phyloP scores from a whole-genome alignment of 2,113 vertebrate genomes.

The Motacilla tschutschensis region DNA sequence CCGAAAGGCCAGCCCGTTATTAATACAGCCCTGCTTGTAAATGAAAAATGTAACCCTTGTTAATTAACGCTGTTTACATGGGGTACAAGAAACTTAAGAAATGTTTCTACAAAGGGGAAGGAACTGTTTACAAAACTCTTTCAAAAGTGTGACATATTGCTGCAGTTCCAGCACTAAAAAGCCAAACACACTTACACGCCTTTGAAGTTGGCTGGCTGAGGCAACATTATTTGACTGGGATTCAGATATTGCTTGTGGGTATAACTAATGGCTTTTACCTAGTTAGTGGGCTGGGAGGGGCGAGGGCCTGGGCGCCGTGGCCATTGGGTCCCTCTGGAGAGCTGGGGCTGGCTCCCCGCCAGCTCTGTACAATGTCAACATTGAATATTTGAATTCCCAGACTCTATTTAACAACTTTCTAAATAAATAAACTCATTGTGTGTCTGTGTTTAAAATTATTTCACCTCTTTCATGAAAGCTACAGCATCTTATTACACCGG shows the following conservation, averaged over 20 bases:
- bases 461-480: conserved; percentile 80
- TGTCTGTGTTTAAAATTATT: conserved; percentile 89
- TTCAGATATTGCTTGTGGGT: conserved; percentile 77
- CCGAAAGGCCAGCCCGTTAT: background rate
- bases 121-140: conserved; percentile 79
- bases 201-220: conserved; percentile 76
- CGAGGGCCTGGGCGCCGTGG: conserved; percentile 75
- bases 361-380: conserved; percentile 95
- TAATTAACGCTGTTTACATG: conserved; percentile 71
- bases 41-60: conserved; percentile 68
- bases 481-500: conserved; percentile 72
- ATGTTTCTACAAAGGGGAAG: conserved; percentile 75
- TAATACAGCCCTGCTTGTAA: conserved; percentile 8
- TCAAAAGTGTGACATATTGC: conserved; percentile 78
- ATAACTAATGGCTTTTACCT: conserved; percentile 83
- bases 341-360: conserved; percentile 80
- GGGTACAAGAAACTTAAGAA: conserved; percentile 72
- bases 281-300: conserved; percentile 78
- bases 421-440: conserved; percentile 95
- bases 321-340: conserved; percentile 78
- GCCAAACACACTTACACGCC: conserved; percentile 78
- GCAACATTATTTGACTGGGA: conserved; percentile 72
- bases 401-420: conserved; percentile 93
- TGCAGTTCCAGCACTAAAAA: conserved; percentile 76
- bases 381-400: conserved; percentile 98